phyloP scores from a whole-genome alignment of 2,797 vertebrate genomes.

The Myioborus miniatus region DNA sequence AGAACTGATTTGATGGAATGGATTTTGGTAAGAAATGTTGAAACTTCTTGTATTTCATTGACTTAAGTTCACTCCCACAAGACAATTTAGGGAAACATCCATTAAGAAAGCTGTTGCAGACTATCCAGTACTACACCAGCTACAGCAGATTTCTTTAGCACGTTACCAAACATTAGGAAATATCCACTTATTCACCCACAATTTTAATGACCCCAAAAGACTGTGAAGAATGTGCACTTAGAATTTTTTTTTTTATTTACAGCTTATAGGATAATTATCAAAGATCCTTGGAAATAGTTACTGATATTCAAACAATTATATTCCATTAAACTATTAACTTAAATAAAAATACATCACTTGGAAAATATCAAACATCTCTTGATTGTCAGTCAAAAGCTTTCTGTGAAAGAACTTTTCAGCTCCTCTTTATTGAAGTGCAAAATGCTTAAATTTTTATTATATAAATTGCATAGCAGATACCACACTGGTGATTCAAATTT shows the following conservation, averaged over 20 bases:
- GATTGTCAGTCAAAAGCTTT: neutral
- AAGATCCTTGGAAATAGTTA: neutral
- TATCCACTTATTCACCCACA: neutral
- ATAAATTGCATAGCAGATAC: neutral
- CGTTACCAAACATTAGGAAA: neutral
- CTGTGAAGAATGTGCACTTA: neutral
- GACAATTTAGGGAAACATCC: neutral
- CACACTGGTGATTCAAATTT: neutral
- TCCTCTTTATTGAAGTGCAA: neutral
- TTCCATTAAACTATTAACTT: neutral
- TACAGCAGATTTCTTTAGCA: neutral
- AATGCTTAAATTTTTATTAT: neutral
- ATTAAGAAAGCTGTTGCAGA: neutral
- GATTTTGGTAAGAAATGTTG: constrained; percentile 28
- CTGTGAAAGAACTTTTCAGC: neutral
- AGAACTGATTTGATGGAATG: constrained; percentile 43
- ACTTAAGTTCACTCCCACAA: constrained; percentile 3
- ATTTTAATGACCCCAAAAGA: neutral
- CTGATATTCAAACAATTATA: neutral
- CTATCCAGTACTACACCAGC: neutral
- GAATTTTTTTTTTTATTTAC: neutral
- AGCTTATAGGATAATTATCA: neutral
- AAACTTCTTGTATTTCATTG: constrained; percentile 44
- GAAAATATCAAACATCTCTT: neutral
- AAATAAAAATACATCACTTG: neutral